A percentile compares a stretch with the other conserved stretches of the same genome.
Conservation (phyloP, 92 coral and sea anemone species). For the Phymanthus crucifer region DNA sequence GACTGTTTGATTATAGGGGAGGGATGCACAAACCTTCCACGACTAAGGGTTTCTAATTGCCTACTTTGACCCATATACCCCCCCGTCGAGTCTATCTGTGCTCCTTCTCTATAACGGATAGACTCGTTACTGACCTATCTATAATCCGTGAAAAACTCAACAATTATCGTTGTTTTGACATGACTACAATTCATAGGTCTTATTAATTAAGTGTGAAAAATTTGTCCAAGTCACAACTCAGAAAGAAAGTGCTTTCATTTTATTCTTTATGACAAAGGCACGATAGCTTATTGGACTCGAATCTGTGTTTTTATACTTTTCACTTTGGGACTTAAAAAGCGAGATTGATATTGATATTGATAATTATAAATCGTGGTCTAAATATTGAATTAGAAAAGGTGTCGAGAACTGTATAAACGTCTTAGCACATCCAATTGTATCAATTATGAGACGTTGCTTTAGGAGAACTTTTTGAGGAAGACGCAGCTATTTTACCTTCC, state of each 20-base stretch:
- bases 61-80: slow-evolving; percentile 90
- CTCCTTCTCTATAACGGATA: slow-evolving; percentile 64
- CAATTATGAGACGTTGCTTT: not conserved
- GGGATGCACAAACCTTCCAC: slow-evolving; percentile 75
- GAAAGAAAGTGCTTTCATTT: not conserved
- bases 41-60: slow-evolving; percentile 89
- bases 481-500: not conserved
- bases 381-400: slow-evolving; percentile 34
- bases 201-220: not conserved
- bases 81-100: slow-evolving; percentile 70
- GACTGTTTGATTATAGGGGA: slow-evolving; percentile 87
- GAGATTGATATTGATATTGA: slow-evolving; percentile 12
- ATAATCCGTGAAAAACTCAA: slow-evolving; percentile 39
- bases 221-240: not conserved
- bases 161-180: slow-evolving; percentile 18
- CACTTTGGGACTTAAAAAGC: not conserved
- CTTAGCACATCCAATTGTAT: slow-evolving; percentile 13
- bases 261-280: not conserved
- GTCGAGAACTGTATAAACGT: slow-evolving; percentile 16
- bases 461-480: not conserved
- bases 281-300: not conserved
- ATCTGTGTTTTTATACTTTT: not conserved
- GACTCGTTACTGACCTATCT: slow-evolving; percentile 49
- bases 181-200: not conserved
- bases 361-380: slow-evolving; percentile 50